phyloP scores from a whole-genome alignment of 2,888 invertebrate genomes.

The Alviniconcha strummeri region DNA sequence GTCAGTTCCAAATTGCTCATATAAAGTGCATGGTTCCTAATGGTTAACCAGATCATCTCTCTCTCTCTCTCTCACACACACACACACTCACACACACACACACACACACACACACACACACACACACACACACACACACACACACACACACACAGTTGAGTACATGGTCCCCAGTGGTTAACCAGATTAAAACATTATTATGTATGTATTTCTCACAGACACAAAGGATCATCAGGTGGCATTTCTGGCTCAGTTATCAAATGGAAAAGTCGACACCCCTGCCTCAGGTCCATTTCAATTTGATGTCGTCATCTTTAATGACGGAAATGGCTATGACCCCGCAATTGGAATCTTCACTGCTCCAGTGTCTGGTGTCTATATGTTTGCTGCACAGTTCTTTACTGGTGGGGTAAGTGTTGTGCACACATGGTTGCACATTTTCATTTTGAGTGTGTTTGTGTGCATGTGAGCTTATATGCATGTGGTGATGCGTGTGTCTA shows the following conservation, averaged over 20 bases:
- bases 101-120: not conserved
- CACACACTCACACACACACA: not conserved
- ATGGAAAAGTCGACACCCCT: not conserved
- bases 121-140: not conserved
- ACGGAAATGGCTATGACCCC: slow-evolving; percentile 8
- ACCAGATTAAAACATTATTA: too few relatives aligned
- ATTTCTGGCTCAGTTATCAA: too few relatives aligned
- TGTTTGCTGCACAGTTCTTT: not conserved
- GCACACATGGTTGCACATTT: too few relatives aligned
- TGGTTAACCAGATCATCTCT: too few relatives aligned
- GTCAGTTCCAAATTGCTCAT: too few relatives aligned
- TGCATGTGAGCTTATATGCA: too few relatives aligned
- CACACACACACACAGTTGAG: too few relatives aligned
- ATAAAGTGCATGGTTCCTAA: too few relatives aligned
- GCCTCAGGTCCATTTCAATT: not conserved
- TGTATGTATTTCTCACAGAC: too few relatives aligned
- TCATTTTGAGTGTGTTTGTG: too few relatives aligned
- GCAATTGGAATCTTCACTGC: not conserved
- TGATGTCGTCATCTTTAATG: not conserved
- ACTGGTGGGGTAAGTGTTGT: not conserved
- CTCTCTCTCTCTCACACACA: not conserved
- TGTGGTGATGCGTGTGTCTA: too few relatives aligned
- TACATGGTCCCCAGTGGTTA: not conserved
- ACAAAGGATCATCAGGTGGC: too few relatives aligned
- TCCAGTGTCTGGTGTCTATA: slow-evolving; percentile 1